A percentile compares a stretch with the other conserved stretches of the same genome.
phyloP scores from a whole-genome alignment of 2,888 invertebrate genomes.

The Gryllus longicercus region DNA sequence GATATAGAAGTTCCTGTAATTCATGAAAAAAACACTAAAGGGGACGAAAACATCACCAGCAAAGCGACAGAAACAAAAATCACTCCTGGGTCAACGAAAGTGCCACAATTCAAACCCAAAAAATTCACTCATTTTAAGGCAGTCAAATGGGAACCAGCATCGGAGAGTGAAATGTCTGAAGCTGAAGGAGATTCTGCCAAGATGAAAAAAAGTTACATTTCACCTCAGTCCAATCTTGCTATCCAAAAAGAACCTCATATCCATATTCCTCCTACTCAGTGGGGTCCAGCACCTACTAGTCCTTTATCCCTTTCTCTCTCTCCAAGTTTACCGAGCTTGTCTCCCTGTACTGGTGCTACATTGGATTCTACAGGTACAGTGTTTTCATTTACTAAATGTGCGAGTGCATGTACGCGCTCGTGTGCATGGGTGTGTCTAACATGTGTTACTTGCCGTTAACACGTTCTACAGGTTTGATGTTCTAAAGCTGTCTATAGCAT shows the following conservation, averaged over 20 bases:
- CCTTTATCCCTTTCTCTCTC: slow-evolving; percentile 57
- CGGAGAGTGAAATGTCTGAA: slow-evolving; percentile 62
- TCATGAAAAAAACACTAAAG: slow-evolving; percentile 57
- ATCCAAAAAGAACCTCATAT: slow-evolving; percentile 38
- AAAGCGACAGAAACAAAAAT: background rate
- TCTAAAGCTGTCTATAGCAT: too few relatives aligned
- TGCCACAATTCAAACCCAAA: slow-evolving; percentile 47
- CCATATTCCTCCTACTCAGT: slow-evolving; percentile 38
- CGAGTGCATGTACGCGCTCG: too few relatives aligned
- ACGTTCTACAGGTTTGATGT: too few relatives aligned
- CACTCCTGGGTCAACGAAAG: slow-evolving; percentile 36
- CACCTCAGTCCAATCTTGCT: slow-evolving; percentile 41
- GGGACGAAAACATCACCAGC: slow-evolving; percentile 35
- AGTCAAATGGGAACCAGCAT: slow-evolving; percentile 60
- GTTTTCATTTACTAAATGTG: background rate
- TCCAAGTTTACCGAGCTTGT: slow-evolving; percentile 58
- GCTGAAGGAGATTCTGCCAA: slow-evolving; percentile 48
- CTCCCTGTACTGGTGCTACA: slow-evolving; percentile 50
- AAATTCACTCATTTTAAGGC: slow-evolving; percentile 49
- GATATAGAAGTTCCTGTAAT: slow-evolving; percentile 66
- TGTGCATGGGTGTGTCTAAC: too few relatives aligned
- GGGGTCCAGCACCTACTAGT: slow-evolving; percentile 52
- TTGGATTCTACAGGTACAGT: slow-evolving; percentile 40
- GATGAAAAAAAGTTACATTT: slow-evolving; percentile 46
- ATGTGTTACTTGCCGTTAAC: too few relatives aligned